Evolutionary conservation across 2,113 vertebrate genomes (phyloP).

Genomic region (Jacana jacana): DNA sequence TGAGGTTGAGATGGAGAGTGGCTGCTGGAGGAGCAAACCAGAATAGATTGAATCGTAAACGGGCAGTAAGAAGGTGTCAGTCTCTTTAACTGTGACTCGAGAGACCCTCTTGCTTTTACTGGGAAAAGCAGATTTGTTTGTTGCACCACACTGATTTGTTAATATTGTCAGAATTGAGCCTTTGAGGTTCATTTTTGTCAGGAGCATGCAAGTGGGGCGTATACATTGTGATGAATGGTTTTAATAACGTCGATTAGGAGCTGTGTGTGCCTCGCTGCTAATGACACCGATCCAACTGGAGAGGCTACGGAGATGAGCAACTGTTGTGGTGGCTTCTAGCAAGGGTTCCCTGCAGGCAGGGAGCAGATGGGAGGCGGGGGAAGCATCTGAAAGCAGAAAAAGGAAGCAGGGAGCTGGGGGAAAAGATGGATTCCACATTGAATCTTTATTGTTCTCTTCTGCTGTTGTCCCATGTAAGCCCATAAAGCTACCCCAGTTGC

Average conservation of each 20-base stretch:
- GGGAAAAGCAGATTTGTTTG: neutral
- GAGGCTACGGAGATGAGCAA: neutral
- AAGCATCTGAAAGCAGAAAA: neutral
- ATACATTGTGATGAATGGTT: neutral
- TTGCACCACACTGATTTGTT: neutral
- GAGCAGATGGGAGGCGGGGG: neutral
- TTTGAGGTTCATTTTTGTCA: neutral
- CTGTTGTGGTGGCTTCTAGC: neutral
- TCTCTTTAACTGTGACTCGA: neutral
- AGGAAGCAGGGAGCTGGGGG: neutral
- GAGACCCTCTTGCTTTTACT: neutral
- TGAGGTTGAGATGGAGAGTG: neutral
- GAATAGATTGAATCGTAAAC: neutral
- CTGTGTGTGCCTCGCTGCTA: neutral
- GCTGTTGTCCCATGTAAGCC: neutral
- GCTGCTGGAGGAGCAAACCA: neutral
- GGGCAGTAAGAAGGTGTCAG: neutral
- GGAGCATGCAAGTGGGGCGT: neutral
- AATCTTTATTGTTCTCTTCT: neutral
- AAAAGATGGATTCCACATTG: neutral
- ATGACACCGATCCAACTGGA: neutral
- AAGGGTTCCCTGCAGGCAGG: neutral
- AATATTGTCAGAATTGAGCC: neutral
- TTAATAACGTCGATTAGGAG: neutral
- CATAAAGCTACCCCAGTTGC: neutral